A percentile compares a stretch with the other conserved stretches of the same genome.
Conservation (phyloP, 2,797 vertebrate species). For the Manis javanica region DNA sequence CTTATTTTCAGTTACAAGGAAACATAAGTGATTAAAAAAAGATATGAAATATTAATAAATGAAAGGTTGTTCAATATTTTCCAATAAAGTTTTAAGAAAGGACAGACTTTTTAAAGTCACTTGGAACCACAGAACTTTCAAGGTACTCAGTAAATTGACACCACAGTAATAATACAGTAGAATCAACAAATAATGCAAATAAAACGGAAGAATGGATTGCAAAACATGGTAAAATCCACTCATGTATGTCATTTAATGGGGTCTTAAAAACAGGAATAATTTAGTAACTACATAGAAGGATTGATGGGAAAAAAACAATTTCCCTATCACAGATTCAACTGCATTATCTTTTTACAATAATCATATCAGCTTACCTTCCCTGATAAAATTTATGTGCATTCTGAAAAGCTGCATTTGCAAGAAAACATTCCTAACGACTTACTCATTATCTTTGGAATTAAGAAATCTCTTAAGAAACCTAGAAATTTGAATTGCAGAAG, state of each 20-base stretch:
- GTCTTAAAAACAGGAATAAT: neutral
- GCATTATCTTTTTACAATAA: neutral
- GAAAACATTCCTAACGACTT: neutral
- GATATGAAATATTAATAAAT: neutral
- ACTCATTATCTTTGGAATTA: neutral
- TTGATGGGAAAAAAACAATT: neutral
- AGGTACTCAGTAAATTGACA: neutral
- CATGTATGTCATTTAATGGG: neutral
- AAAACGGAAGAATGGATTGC: neutral
- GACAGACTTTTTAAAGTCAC: neutral
- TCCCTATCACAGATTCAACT: neutral
- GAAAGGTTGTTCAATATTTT: conserved; percentile 13
- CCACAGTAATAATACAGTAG: neutral
- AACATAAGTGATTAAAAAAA: neutral
- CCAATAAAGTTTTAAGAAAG: neutral
- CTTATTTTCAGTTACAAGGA: conserved; percentile 5
- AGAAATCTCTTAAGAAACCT: conserved; percentile 14
- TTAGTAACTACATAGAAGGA: neutral
- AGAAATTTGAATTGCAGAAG: conserved; percentile 14
- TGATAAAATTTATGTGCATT: neutral
- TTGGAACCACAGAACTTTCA: neutral
- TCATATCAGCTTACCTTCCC: neutral
- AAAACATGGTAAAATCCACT: neutral
- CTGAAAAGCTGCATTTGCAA: neutral
- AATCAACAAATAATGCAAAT: neutral